Percentiles rank a stretch among this genome's conserved stretches.
These are phyloP conservation scores for Sturnira hondurensis DNA, from an alignment of 2,113 vertebrate genomes.

Conservation along the genomic window DNA sequence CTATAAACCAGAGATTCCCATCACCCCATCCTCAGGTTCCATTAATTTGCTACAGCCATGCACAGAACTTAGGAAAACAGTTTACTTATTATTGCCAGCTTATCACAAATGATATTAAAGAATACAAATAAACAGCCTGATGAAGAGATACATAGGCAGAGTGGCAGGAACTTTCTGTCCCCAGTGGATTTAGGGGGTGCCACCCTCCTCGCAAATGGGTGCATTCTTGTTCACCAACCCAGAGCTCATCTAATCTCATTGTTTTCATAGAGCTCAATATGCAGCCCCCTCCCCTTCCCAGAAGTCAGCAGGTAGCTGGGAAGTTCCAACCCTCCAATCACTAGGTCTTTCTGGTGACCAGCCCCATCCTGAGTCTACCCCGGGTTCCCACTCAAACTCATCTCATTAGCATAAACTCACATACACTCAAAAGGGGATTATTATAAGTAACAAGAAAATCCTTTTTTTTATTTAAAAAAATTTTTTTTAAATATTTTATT, in stretches of 20 bases:
- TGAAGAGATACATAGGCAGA: not conserved
- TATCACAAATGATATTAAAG: not conserved
- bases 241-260: not conserved
- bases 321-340: not conserved
- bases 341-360: not conserved
- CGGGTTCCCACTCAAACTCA: not conserved
- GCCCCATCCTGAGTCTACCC: not conserved
- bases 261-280: not conserved
- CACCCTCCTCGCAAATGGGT: not conserved
- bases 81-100: not conserved
- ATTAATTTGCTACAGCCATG: not conserved
- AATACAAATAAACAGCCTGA: not conserved
- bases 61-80: not conserved
- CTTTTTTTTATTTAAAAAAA: too few relatives aligned
- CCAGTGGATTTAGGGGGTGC: not conserved
- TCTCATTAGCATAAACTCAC: not conserved
- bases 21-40: rapidly evolving
- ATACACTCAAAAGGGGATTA: not conserved
- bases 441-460: not conserved
- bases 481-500: too few relatives aligned
- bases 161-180: not conserved
- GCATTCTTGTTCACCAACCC: not conserved
- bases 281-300: not conserved
- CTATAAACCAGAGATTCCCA: not conserved
- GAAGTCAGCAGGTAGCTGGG: not conserved